Evolutionary conservation across 2,888 invertebrate genomes (phyloP).

Genomic region (Lysandra bellargus): DNA sequence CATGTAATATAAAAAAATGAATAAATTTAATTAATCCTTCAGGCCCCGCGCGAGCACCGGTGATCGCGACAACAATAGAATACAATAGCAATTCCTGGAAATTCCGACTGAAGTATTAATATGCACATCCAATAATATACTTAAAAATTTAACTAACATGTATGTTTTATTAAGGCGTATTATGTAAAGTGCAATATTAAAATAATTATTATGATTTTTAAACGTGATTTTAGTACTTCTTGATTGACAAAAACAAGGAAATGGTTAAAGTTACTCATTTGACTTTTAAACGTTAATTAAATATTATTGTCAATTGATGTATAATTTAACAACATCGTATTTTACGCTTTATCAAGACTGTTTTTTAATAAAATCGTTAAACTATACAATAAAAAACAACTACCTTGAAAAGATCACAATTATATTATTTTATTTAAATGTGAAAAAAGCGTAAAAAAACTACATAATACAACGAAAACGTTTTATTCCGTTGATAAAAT

Average conservation of each 20-base stretch:
- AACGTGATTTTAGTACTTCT: background rate
- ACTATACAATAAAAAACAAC: background rate
- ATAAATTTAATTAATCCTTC: too few relatives aligned
- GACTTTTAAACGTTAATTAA: background rate
- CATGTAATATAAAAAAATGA: too few relatives aligned
- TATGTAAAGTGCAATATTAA: too few relatives aligned
- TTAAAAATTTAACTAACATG: too few relatives aligned
- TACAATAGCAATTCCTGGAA: too few relatives aligned
- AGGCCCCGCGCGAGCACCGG: too few relatives aligned
- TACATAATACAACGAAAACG: background rate
- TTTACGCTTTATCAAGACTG: background rate
- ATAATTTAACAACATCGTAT: constrained; percentile 4
- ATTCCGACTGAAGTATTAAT: too few relatives aligned
- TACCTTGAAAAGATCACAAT: background rate
- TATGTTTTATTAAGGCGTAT: too few relatives aligned
- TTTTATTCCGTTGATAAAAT: constrained; percentile 6
- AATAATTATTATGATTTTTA: too few relatives aligned
- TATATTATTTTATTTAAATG: background rate
- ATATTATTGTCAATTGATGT: background rate
- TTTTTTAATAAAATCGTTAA: background rate
- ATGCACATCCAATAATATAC: too few relatives aligned
- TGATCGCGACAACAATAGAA: too few relatives aligned
- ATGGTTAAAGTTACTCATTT: background rate
- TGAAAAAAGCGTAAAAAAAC: background rate
- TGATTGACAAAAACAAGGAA: background rate